A percentile compares a stretch with the other conserved stretches of the same genome.
phyloP scores from a whole-genome alignment of 1,140 invertebrate genomes.

The Euschistus heros region DNA sequence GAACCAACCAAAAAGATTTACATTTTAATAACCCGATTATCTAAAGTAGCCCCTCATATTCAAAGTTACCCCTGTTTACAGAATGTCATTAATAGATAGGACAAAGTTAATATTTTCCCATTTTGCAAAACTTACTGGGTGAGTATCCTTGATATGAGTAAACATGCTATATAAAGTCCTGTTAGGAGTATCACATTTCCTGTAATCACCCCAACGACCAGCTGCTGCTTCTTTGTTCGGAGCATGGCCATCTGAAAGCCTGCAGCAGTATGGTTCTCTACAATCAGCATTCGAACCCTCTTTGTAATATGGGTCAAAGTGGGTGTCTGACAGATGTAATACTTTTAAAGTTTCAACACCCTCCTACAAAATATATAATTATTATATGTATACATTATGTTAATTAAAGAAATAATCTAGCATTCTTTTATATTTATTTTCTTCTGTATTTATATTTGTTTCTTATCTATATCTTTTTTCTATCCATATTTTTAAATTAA shows the following conservation, averaged over 20 bases:
- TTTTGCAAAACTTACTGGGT: slow-evolving; percentile 48
- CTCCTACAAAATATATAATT: background rate
- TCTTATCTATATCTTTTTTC: no score
- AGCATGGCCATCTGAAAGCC: slow-evolving; percentile 64
- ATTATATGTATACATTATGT: no score
- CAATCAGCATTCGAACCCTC: slow-evolving; percentile 84
- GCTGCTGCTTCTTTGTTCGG: slow-evolving; percentile 60
- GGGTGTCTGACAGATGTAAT: slow-evolving; percentile 84
- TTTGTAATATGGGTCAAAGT: slow-evolving; percentile 84
- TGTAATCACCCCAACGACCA: slow-evolving; percentile 87
- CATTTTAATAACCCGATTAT: no score
- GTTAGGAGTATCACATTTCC: slow-evolving; percentile 84
- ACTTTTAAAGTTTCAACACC: slow-evolving; percentile 75
- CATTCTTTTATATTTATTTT: no score
- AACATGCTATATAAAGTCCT: slow-evolving; percentile 86
- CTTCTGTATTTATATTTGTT: no score
- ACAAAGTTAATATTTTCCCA: no score
- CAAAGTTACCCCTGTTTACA: no score
- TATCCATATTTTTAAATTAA: no score
- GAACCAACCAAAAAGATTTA: no score
- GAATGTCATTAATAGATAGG: no score
- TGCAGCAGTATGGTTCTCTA: slow-evolving; percentile 79
- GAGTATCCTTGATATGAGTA: slow-evolving; percentile 71
- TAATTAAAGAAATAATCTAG: no score
- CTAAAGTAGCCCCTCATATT: no score